These are phyloP conservation scores for Harmothoe impar DNA, from an alignment of 2,888 invertebrate genomes.

Conservation along the genomic window DNA sequence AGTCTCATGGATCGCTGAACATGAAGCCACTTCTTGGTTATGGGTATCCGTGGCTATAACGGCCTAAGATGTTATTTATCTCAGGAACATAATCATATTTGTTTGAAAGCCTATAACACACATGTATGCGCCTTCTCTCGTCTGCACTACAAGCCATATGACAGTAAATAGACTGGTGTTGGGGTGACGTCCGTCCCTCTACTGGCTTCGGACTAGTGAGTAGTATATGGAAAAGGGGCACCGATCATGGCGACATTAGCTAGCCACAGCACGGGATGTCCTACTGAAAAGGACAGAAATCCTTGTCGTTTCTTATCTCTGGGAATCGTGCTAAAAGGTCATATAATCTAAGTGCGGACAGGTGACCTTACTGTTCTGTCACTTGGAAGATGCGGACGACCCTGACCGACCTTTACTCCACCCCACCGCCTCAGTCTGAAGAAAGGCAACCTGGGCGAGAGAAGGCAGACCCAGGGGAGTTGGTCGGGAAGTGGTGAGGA, in stretches of 20 bases:
- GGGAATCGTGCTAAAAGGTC: not conserved
- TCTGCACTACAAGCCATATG: no score
- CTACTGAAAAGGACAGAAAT: not conserved
- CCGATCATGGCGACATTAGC: not conserved
- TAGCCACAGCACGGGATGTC: not conserved
- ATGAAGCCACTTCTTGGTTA: no score
- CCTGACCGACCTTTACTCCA: not conserved
- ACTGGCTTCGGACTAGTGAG: not conserved
- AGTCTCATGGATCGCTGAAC: no score
- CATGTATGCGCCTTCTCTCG: no score
- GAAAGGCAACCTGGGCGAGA: not conserved
- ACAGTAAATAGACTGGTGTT: not conserved
- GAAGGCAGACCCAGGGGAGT: not conserved
- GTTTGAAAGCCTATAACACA: no score
- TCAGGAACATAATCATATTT: no score
- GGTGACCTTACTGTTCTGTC: not conserved
- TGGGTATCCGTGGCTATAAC: no score
- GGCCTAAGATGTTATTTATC: no score
- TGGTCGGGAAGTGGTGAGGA: not conserved
- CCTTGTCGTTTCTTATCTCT: not conserved
- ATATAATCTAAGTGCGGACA: not conserved
- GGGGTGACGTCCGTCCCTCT: not conserved
- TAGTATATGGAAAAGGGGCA: not conserved
- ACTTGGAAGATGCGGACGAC: not conserved
- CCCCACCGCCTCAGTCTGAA: not conserved